Conservation (phyloP, 2,888 invertebrate genomes). For the Crioceris asparagi region DNA sequence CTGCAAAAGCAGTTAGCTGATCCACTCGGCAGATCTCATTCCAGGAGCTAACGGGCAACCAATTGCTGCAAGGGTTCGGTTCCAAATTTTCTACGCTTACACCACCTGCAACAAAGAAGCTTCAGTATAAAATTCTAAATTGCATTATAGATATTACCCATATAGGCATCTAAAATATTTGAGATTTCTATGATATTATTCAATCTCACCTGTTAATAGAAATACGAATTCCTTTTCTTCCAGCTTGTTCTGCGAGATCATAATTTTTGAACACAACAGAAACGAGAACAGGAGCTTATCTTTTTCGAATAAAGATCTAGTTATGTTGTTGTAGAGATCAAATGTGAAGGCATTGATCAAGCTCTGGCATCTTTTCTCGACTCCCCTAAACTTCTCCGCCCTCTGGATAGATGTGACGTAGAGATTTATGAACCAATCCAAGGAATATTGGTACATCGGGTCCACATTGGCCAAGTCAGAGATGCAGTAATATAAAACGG, state of each 20-base stretch:
- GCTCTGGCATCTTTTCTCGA: conserved; percentile 58
- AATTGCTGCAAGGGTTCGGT: conserved; percentile 53
- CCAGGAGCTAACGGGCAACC: conserved; percentile 69
- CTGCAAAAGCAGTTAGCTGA: conserved; percentile 44
- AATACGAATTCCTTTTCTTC: conserved; percentile 54
- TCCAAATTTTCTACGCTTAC: conserved; percentile 53
- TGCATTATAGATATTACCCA: no score
- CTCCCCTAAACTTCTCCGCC: conserved; percentile 58
- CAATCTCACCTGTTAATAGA: conserved; percentile 59
- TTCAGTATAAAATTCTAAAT: no score
- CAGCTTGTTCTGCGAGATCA: conserved; percentile 48
- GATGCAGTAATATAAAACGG: conserved; percentile 71
- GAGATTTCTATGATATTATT: neutral
- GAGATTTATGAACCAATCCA: conserved; percentile 57
- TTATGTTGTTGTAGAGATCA: conserved; percentile 70
- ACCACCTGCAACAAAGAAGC: conserved; percentile 36
- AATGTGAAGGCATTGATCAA: conserved; percentile 67
- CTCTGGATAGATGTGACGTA: conserved; percentile 68
- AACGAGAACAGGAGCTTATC: conserved; percentile 77
- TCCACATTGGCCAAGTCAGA: conserved; percentile 75
- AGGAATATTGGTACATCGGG: conserved; percentile 83
- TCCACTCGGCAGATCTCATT: conserved; percentile 62
- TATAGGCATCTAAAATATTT: no score
- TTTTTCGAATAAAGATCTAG: conserved; percentile 74
- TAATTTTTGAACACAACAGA: conserved; percentile 62